A percentile compares a stretch with the other conserved stretches of the same genome.
These are phyloP conservation scores for Zoanthus solanderi DNA, from an alignment of 92 coral and sea anemone species.

Conservation along the genomic window DNA sequence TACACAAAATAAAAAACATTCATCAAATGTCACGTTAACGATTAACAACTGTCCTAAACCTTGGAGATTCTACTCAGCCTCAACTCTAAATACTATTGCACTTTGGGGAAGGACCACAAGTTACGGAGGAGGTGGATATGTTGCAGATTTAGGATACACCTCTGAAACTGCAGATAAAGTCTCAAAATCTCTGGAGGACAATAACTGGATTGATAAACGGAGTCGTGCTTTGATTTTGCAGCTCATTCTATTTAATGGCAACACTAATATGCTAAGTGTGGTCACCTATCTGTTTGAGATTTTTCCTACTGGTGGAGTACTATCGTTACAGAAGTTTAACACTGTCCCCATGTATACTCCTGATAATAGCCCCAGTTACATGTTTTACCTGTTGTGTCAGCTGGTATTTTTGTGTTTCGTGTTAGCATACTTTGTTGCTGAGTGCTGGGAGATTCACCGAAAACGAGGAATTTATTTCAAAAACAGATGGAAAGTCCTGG, in stretches of 20 bases:
- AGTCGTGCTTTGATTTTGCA: conserved; percentile 68
- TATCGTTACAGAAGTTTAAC: conserved; percentile 30
- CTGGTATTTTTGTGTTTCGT: conserved; percentile 69
- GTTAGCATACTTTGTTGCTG: conserved; percentile 62
- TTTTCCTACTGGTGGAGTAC: conserved; percentile 68
- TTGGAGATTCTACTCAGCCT: conserved; percentile 67
- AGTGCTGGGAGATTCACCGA: conserved; percentile 51
- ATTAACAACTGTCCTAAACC: conserved; percentile 80
- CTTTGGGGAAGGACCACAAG: conserved; percentile 48
- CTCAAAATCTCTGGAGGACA: conserved; percentile 37
- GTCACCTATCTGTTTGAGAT: conserved; percentile 68
- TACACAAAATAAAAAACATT: background rate
- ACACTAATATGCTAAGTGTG: conserved; percentile 65
- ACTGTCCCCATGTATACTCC: conserved; percentile 37
- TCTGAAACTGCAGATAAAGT: conserved; percentile 57
- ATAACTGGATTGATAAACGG: conserved; percentile 69
- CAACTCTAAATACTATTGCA: conserved; percentile 45
- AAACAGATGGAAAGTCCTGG: conserved; percentile 65
- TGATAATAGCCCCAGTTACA: conserved; percentile 19
- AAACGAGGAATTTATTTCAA: conserved; percentile 47
- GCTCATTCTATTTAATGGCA: conserved; percentile 64
- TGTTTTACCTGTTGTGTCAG: conserved; percentile 58
- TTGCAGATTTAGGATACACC: conserved; percentile 74
- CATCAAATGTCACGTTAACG: conserved; percentile 36
- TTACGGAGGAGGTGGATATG: conserved; percentile 81